These are phyloP conservation scores for Leptobrachium leishanense DNA, from an alignment of 2,113 vertebrate genomes.

Conservation along the genomic window DNA sequence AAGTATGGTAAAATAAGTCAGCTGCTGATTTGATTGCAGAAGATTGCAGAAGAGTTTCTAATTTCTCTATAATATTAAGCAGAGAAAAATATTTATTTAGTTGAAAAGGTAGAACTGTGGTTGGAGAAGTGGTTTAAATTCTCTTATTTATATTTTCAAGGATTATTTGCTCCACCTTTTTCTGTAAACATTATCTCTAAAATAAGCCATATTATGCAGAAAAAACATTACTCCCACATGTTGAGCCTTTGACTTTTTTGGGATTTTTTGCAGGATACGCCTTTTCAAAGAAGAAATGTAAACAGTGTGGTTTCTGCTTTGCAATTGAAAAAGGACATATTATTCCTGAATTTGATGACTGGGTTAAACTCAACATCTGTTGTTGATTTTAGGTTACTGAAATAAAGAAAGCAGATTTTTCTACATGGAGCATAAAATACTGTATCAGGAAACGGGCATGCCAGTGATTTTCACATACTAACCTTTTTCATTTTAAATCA, in stretches of 20 bases:
- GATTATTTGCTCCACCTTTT: neutral
- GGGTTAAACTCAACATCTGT: neutral
- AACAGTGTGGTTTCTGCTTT: slow-evolving; percentile 3
- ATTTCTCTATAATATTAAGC: too few species aligned
- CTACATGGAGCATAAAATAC: neutral
- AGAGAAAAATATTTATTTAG: too few species aligned
- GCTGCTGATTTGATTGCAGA: too few species aligned
- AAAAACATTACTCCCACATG: neutral
- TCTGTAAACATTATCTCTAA: neutral
- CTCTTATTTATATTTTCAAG: neutral
- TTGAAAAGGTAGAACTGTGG: too few species aligned
- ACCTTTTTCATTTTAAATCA: too few species aligned
- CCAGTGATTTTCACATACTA: too few species aligned
- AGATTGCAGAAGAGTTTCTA: too few species aligned
- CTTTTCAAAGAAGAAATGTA: neutral
- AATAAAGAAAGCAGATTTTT: neutral
- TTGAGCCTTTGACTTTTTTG: neutral
- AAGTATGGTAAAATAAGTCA: too few species aligned
- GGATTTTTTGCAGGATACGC: neutral
- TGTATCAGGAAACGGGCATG: too few species aligned
- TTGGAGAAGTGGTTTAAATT: neutral
- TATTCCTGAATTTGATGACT: neutral
- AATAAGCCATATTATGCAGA: neutral
- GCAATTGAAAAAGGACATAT: neutral
- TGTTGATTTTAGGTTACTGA: neutral